These are phyloP conservation scores for Clitarchus hookeri DNA, from an alignment of 2,888 invertebrate species.

Conservation along the genomic window DNA sequence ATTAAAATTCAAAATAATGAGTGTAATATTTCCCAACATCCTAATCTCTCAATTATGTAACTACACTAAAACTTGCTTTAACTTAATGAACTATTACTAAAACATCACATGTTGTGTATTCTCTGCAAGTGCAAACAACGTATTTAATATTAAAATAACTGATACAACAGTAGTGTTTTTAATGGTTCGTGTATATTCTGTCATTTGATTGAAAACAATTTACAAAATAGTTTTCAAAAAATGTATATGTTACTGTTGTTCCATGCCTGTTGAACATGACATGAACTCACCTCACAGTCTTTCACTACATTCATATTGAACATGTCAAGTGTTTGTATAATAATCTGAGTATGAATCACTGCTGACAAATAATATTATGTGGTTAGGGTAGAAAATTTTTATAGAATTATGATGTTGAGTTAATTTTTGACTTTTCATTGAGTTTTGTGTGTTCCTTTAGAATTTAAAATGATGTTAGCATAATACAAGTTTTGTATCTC, in stretches of 20 bases:
- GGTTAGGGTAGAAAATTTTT: background rate
- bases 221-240: background rate
- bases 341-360: background rate
- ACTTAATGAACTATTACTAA: too few relatives aligned
- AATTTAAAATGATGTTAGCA: background rate
- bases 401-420: background rate
- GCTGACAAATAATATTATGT: background rate
- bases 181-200: background rate
- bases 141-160: background rate
- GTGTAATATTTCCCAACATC: too few relatives aligned
- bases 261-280: slow-evolving; percentile 1
- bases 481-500: background rate
- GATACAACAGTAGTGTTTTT: background rate
- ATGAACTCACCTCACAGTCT: slow-evolving; percentile 35
- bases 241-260: background rate
- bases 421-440: background rate
- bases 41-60: too few relatives aligned
- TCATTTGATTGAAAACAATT: slow-evolving; percentile 3
- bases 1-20: too few relatives aligned
- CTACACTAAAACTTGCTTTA: too few relatives aligned
- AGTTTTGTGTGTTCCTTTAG: background rate
- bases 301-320: slow-evolving; percentile 28
- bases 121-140: too few relatives aligned
- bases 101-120: too few relatives aligned
- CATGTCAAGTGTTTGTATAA: background rate